Evolutionary conservation across 2,113 vertebrate species (phyloP).

Genomic region (Sander vitreus): DNA sequence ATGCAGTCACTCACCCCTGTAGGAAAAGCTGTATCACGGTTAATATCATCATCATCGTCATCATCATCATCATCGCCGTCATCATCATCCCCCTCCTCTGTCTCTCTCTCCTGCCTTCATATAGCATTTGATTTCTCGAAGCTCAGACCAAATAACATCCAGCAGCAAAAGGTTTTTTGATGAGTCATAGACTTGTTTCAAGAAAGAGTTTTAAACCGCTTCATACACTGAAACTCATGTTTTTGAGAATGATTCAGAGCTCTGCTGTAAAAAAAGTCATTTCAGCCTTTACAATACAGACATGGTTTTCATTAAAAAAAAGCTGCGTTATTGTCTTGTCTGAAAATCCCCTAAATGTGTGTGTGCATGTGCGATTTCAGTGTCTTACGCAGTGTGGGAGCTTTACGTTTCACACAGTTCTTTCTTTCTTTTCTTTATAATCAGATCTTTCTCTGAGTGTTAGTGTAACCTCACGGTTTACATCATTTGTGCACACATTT

Average conservation of each 20-base stretch:
- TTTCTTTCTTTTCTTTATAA: neutral
- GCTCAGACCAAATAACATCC: neutral
- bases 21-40: slow-evolving; percentile 32
- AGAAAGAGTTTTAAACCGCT: no score
- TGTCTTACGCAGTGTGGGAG: neutral
- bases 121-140: neutral
- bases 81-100: neutral
- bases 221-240: neutral
- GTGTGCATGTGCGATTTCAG: neutral
- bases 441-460: neutral
- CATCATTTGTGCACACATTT: neutral
- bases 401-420: neutral
- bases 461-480: neutral
- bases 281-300: neutral
- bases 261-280: no score
- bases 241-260: neutral
- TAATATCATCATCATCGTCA: neutral
- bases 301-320: neutral
- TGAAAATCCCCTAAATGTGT: neutral
- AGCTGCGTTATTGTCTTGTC: neutral
- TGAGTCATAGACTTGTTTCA: neutral
- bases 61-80: neutral
- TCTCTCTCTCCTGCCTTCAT: neutral
- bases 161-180: neutral
- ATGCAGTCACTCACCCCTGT: neutral